Base-by-base conservation (phyloP, 92 coral and sea anemone species). In the Parazoanthus darwini region DNA sequence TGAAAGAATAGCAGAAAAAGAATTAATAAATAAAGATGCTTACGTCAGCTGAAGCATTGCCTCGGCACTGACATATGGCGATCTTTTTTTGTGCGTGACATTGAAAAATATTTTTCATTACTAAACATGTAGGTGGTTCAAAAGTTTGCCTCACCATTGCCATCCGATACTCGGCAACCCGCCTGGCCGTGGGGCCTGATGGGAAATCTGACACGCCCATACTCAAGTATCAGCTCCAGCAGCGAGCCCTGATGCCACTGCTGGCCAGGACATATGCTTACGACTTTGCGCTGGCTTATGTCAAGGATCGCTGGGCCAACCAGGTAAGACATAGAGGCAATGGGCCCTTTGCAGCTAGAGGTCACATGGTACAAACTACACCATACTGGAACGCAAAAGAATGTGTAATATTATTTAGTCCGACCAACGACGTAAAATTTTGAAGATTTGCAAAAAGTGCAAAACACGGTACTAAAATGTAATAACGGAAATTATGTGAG, bases 181-280 rank as follows among this genome's bases (percentile, higher is more conserved):
- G 98, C 26, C 90, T 95, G 82, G 95, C 96, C 2, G 98, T 95
- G 78, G 98, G 98, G 22, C 98, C 98, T 76, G 93, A 92, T 74
- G 98, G 98, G 33, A 94, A 94, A 84, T 95, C 98, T 22, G 95
- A 95, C 91, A 95, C 94, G 8, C 95, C 98, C 0, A 94, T 95
- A 36, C 92, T 95, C 23, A 89, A 72, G 81, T 95, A 95, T 74
- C 98, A 95, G 89, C 93, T 95, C 36, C 98, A 95, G 26, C 96
- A 94, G 71, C 88, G 91, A 43, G 98, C 98, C 1, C 87, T 95
- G 23, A 58, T 95, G 88, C 98, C 98, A 29, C 98, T 95, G 9
- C 85, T 95, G 80, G 98, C 98, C 51, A 89, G 88, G 48, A 95
- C 98, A 0, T 95, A 95, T 82, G 98, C 96, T 65, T 81, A 92